Base-by-base conservation (phyloP, 2,888 invertebrate species). In the Blomia tropicalis region DNA sequence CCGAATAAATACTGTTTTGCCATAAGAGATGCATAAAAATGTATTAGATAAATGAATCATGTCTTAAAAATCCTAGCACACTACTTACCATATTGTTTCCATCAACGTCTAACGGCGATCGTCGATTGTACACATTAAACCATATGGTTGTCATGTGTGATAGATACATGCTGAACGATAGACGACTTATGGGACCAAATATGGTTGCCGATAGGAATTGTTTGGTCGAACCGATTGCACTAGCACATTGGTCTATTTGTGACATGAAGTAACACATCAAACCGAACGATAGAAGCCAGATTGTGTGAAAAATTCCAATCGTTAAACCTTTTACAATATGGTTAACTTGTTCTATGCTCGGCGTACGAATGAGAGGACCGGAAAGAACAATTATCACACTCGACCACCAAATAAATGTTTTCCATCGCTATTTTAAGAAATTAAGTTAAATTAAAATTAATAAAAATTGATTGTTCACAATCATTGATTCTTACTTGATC, bases 101-200 rank as follows among this genome's bases (percentile, higher is more conserved):
- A n/a, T 47, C n/a, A 7, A 47, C 51, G 5, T 47, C 51, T 11
- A 47, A 47, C 5, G 51, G 51, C 22, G 51, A 7, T n/a, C 22
- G 7, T 14, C 5, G 7, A 27, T 7, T 47, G 51, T 47, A 47
- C 5, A 47, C 51, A 27, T 47, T 47, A n/a, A 47, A 47, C 51
- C 51, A 47, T 11, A 47, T 47, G 7, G 27, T 7, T 27, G 27
- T 25, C 51, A 47, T 47, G 22, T 47, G 51, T 25, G 51, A 47
- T 11, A 47, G 51, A n/a, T 47, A 47, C 23, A 47, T 47, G 51
- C 23, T 47, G 22, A 47, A 47, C 7, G 51, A 47, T 7, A 47
- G 51, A 22, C 51, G 51, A 47, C 51, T 47, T n/a, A 47, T 11
- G 5, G 51, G 51, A 14, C 51, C 7, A 47, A 7, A 47, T 22